A percentile compares a stretch with the other conserved stretches of the same genome.
phyloP scores from a whole-genome alignment of 2,113 vertebrate genomes.

The Phodopus roborovskii region DNA sequence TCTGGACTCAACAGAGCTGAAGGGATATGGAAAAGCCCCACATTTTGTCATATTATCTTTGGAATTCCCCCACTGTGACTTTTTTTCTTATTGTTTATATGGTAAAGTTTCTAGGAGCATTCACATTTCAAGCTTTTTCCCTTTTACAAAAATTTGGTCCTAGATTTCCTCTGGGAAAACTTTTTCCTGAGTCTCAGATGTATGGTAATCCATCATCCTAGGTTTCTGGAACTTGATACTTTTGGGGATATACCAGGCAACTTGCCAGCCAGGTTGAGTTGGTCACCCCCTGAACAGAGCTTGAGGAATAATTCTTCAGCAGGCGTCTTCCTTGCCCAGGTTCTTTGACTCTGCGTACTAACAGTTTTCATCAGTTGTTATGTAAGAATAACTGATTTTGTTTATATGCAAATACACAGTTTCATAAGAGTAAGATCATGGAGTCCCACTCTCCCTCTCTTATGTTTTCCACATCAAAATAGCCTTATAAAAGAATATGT shows the following conservation, averaged over 20 bases:
- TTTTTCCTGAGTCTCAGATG: neutral
- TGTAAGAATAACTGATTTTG: neutral
- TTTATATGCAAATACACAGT: neutral
- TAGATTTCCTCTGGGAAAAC: constrained; percentile 2
- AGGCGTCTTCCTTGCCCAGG: neutral
- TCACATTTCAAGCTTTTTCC: constrained; percentile 40
- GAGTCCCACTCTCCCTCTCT: neutral
- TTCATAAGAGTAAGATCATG: neutral
- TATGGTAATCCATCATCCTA: neutral
- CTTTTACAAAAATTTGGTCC: neutral
- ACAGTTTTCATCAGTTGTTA: neutral
- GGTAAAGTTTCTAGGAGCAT: constrained; percentile 42
- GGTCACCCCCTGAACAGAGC: neutral
- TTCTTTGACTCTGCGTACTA: neutral
- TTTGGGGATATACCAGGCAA: neutral
- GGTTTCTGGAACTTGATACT: neutral
- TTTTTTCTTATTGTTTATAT: constrained; percentile 29
- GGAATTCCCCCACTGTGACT: neutral
- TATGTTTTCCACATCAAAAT: neutral
- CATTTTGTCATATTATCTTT: neutral
- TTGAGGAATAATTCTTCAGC: neutral
- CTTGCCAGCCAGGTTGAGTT: neutral
- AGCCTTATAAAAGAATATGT: neutral
- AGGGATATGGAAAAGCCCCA: neutral
- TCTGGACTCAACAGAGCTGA: neutral